phyloP scores from a whole-genome alignment of 1,140 invertebrate genomes.

The Octopus bimaculoides region DNA sequence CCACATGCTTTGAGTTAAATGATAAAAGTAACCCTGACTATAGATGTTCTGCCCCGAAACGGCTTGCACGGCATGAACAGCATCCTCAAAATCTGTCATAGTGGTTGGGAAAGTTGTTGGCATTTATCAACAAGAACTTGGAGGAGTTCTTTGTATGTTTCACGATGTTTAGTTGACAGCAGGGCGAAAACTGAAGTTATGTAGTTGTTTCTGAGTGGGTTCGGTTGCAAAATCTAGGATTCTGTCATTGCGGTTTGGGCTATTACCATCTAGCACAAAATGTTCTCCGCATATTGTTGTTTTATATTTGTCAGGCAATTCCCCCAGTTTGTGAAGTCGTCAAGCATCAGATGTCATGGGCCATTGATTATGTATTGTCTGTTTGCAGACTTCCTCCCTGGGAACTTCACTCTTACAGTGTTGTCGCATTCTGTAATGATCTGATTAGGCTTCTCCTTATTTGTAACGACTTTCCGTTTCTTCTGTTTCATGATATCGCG shows the following conservation, averaged over 20 bases:
- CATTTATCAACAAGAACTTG: constrained; percentile 9
- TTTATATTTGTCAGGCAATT: too few relatives aligned
- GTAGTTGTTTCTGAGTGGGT: background rate
- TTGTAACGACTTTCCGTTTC: too few relatives aligned
- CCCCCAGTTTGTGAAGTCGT: too few relatives aligned
- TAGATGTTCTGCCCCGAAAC: background rate
- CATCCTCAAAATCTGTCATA: constrained; percentile 18
- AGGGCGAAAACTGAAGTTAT: constrained; percentile 15
- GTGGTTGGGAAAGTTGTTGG: background rate
- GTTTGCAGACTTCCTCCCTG: too few relatives aligned
- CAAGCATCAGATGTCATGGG: too few relatives aligned
- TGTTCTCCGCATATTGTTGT: background rate
- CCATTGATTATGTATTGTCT: too few relatives aligned
- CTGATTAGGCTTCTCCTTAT: too few relatives aligned
- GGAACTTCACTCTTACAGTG: too few relatives aligned
- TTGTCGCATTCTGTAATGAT: too few relatives aligned
- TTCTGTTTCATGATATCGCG: too few relatives aligned
- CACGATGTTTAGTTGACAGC: constrained; percentile 9
- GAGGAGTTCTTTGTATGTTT: constrained; percentile 16
- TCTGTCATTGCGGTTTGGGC: background rate
- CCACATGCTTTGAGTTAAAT: constrained; percentile 20
- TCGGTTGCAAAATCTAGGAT: constrained; percentile 12
- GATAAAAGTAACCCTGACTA: background rate
- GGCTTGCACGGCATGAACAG: background rate
- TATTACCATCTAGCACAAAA: constrained; percentile 15